Evolutionary conservation across 2,797 vertebrate genomes (phyloP).

Genomic region (Urosaurus nigricauda): DNA sequence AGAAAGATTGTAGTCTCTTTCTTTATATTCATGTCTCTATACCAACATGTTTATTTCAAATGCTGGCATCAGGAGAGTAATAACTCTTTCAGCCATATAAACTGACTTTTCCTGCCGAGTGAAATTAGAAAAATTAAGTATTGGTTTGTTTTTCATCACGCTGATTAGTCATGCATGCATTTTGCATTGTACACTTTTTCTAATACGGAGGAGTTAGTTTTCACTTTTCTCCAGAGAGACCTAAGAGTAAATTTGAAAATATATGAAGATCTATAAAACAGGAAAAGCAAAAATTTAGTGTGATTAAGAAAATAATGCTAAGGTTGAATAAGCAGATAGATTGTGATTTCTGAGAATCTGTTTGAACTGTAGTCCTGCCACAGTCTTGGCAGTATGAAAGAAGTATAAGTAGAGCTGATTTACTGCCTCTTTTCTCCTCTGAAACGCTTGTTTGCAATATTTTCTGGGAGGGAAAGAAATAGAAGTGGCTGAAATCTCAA

Average conservation of each 20-base stretch:
- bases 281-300: constrained; percentile 12
- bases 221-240: constrained; percentile 23
- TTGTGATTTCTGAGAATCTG: background rate
- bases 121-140: constrained; percentile 30
- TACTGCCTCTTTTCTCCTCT: background rate
- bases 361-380: background rate
- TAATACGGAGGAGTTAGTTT: constrained; percentile 28
- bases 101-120: constrained; percentile 20
- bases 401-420: background rate
- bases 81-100: background rate
- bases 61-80: background rate
- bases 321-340: background rate
- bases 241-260: background rate
- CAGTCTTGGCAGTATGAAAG: background rate
- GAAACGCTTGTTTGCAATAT: background rate
- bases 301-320: background rate
- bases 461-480: background rate
- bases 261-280: constrained; percentile 11
- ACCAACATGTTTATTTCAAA: constrained; percentile 23
- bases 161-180: background rate
- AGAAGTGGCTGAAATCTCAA: background rate
- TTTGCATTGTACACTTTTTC: constrained; percentile 26
- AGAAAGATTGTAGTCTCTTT: constrained; percentile 12
- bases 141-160: constrained; percentile 32
- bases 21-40: background rate